Percentiles rank a stretch among this genome's conserved stretches.
These are phyloP conservation scores for Acanthaster planci DNA, from an alignment of 35 echinoderm and acorn worm species.

Conservation along the genomic window DNA sequence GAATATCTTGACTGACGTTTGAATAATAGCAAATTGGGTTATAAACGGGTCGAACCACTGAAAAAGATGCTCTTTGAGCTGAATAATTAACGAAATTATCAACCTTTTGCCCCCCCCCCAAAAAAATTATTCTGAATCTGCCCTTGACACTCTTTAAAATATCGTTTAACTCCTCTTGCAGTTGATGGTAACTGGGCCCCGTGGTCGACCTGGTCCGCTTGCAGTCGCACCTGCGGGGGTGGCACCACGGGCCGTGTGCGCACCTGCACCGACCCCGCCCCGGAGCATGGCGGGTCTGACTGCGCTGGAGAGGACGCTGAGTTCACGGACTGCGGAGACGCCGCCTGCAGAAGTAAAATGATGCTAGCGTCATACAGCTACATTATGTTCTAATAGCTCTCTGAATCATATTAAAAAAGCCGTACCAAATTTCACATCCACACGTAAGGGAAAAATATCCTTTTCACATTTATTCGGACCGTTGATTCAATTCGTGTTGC, in stretches of 20 bases:
- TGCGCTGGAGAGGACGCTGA: slow-evolving; percentile 31
- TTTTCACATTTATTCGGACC: too few species aligned
- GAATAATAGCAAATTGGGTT: too few species aligned
- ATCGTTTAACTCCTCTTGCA: background rate
- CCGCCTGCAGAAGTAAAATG: background rate
- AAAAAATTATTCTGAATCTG: too few species aligned
- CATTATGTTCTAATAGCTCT: too few species aligned
- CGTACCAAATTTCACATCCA: too few species aligned
- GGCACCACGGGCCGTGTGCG: slow-evolving; percentile 37
- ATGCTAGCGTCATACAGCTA: background rate
- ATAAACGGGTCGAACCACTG: too few species aligned
- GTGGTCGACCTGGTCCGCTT: slow-evolving; percentile 53
- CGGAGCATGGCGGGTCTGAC: slow-evolving; percentile 57
- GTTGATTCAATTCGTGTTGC: too few species aligned
- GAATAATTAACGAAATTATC: background rate
- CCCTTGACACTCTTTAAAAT: background rate
- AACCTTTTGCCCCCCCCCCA: too few species aligned
- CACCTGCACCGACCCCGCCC: slow-evolving; percentile 57
- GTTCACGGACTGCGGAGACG: background rate
- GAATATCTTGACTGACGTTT: too few species aligned
- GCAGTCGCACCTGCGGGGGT: slow-evolving; percentile 47
- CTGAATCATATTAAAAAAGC: too few species aligned
- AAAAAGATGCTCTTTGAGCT: too few species aligned
- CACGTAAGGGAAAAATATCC: too few species aligned
- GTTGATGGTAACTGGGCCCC: slow-evolving; percentile 67